Base-by-base conservation (phyloP, 2,797 vertebrate genomes). In the Lates japonicus region DNA sequence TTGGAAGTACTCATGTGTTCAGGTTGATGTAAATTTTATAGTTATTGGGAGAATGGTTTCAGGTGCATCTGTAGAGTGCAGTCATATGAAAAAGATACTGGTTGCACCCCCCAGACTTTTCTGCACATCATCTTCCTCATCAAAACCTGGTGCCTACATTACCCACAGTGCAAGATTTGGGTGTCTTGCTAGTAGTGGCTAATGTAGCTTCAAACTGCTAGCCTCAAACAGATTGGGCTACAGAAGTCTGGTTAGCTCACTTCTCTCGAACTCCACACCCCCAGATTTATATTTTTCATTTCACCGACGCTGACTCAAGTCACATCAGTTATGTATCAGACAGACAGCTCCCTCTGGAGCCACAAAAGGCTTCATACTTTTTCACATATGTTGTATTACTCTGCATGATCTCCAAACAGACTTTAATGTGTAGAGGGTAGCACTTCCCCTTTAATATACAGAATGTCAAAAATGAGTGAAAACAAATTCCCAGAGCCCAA, bases 21-120 rank as follows among this genome's bases (percentile, higher is more conserved):
- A 74, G 66, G 60, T 22, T 76, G 70, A 84, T 80, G 75, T 9
- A 66, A 37, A 37, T 81, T 69, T 69, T 70, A 77, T 68, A 66
- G 55, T 70, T 62, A 54, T 6, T 59, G 52, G n/a, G 16, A 81
- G 73, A 80, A 81, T 20, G 54, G 44, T 74, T 70, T 59, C 63
- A 66, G 60, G 68, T 48, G 72, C 39, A 55, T 55, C 44, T 20
- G 33, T 39, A 29, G 33, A 65, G 54, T 25, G 46, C 42, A 20
- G 55, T 60, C 55, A 46, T 16, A 58, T 64, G 78, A 73, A 70
- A 80, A 35, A 25, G 66, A 77, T 51, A 31, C 63, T 0, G 19
- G 3, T 35, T 12, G 2, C 44, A 29, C 0, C 0, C 13, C 0
- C 0, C 16, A 0, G 22, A 9, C n/a, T 39, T 65, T 31, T 57